A percentile compares a stretch with the other conserved stretches of the same genome.
phyloP scores from a whole-genome alignment of 2,797 vertebrate species.

The Taenioides sp. region DNA sequence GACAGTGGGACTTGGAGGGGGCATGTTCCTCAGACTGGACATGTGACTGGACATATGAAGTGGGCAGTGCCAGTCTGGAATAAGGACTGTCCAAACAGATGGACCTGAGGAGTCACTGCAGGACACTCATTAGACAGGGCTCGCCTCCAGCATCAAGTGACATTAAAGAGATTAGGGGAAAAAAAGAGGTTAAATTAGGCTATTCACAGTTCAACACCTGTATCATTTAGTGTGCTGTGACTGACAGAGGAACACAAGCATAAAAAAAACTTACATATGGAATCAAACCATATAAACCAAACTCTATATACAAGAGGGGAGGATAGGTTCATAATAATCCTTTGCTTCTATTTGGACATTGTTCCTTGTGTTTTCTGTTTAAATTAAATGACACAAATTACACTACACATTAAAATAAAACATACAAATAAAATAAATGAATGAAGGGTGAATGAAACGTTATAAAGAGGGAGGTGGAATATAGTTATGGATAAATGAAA shows the following conservation, averaged over 20 bases:
- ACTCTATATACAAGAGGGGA: too few species aligned
- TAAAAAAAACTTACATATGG: too few species aligned
- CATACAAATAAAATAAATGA: too few species aligned
- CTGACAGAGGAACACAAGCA: background rate
- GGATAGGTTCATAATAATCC: too few species aligned
- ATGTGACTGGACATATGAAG: conserved; percentile 49
- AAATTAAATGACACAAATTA: too few species aligned
- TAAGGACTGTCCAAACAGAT: conserved; percentile 33
- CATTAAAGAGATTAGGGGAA: background rate
- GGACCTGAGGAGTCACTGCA: conserved; percentile 24
- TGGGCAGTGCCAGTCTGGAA: conserved; percentile 34
- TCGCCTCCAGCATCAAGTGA: conserved; percentile 13
- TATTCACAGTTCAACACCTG: background rate
- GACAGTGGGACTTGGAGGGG: conserved; percentile 8
- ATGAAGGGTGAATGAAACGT: too few species aligned
- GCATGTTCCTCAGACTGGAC: background rate
- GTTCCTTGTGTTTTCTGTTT: too few species aligned
- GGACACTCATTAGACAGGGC: conserved; percentile 26
- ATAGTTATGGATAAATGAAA: too few species aligned
- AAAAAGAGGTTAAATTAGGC: conserved; percentile 2
- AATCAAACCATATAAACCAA: too few species aligned
- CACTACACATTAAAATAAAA: too few species aligned
- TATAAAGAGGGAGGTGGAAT: too few species aligned
- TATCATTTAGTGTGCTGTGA: background rate
- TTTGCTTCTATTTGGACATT: too few species aligned